These are phyloP conservation scores for Andrena praecox DNA, from an alignment of 2,888 invertebrate species.

Conservation along the genomic window DNA sequence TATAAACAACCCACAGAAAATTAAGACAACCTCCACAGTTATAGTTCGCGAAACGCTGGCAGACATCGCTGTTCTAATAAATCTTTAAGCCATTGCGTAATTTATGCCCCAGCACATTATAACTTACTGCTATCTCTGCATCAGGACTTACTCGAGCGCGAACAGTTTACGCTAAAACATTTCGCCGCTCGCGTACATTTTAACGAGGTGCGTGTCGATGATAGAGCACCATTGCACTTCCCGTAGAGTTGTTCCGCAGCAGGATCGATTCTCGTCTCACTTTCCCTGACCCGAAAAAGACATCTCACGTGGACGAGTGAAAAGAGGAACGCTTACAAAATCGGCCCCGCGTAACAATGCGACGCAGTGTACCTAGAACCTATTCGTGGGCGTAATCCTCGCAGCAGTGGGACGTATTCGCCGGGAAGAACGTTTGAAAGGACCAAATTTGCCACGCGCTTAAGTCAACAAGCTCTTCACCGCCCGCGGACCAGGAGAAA, in stretches of 20 bases:
- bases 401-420: constrained; percentile 35
- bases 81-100: not conserved
- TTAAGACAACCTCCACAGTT: not conserved
- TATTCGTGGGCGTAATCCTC: constrained; percentile 62
- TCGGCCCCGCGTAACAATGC: constrained; percentile 53
- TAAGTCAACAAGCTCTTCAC: constrained; percentile 82
- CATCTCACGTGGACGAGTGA: constrained; percentile 2
- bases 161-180: not conserved
- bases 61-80: not conserved
- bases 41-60: not conserved
- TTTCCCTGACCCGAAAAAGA: constrained; percentile 18
- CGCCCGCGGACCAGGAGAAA: constrained; percentile 40
- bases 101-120: not conserved
- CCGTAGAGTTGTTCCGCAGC: constrained; percentile 7
- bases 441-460: constrained; percentile 82
- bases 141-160: not conserved
- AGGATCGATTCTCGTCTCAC: constrained; percentile 4
- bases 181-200: not conserved
- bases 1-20: not conserved
- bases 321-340: not conserved
- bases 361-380: constrained; percentile 23
- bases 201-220: not conserved
- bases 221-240: not conserved
- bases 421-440: constrained; percentile 76
- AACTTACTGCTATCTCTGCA: not conserved